phyloP scores from a whole-genome alignment of 2,113 vertebrate genomes.

The Ictalurus furcatus region DNA sequence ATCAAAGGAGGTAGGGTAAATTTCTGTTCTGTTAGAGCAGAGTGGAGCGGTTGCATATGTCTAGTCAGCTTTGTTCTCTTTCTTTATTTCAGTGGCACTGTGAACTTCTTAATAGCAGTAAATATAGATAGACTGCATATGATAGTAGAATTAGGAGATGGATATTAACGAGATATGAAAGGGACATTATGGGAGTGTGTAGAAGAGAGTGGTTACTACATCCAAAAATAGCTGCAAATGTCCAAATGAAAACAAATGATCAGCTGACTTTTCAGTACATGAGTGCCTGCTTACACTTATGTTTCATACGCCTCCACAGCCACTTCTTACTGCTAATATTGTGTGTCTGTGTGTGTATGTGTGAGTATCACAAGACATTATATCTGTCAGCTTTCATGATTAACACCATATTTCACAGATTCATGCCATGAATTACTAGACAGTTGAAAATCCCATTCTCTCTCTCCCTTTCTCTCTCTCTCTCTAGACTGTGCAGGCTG shows the following conservation, averaged over 20 bases:
- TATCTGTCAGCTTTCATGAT: neutral
- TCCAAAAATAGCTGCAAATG: constrained; percentile 16
- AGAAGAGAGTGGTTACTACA: neutral
- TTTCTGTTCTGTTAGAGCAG: neutral
- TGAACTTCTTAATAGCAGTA: neutral
- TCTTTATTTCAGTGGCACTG: neutral
- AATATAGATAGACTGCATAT: neutral
- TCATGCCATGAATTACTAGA: neutral
- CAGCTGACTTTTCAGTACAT: constrained; percentile 50
- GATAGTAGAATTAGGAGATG: neutral
- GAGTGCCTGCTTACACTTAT: constrained; percentile 37
- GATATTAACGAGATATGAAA: neutral
- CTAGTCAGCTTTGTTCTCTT: neutral
- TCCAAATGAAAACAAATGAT: constrained; percentile 63
- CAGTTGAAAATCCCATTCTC: neutral
- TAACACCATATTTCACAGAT: neutral
- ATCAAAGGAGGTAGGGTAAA: neutral
- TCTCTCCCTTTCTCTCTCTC: constrained; percentile 3
- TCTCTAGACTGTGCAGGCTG: constrained; percentile 91
- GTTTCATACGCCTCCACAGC: constrained; percentile 39
- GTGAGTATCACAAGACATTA: neutral
- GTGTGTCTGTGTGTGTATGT: constrained; percentile 15
- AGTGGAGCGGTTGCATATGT: neutral
- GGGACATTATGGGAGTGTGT: neutral
- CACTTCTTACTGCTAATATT: constrained; percentile 27